These are phyloP conservation scores for Dascyllus trimaculatus DNA, from an alignment of 2,113 vertebrate genomes.

Conservation along the genomic window DNA sequence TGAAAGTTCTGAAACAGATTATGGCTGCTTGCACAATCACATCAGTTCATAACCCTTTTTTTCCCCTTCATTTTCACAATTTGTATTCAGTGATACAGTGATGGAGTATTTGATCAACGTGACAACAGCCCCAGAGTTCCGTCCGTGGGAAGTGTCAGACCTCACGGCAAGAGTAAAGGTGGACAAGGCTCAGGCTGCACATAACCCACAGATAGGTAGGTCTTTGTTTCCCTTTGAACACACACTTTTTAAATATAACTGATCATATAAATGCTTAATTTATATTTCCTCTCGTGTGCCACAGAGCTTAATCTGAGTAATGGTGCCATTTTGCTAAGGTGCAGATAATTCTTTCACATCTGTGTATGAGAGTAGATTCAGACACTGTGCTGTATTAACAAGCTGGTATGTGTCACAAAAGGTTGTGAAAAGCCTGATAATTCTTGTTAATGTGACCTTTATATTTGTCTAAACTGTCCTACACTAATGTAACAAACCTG, in stretches of 20 bases:
- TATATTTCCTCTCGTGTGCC: background rate
- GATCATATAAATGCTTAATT: background rate
- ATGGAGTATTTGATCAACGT: slow-evolving; percentile 99
- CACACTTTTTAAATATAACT: background rate
- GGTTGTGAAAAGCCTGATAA: no score
- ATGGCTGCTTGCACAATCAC: background rate
- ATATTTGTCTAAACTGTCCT: no score
- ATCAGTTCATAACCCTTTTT: background rate
- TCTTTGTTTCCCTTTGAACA: background rate
- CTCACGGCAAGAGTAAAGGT: slow-evolving; percentile 85
- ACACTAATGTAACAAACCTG: no score
- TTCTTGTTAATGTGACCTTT: no score
- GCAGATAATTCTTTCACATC: background rate
- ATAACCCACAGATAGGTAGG: slow-evolving; percentile 90
- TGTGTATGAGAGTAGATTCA: background rate
- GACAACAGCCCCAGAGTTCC: slow-evolving; percentile 95
- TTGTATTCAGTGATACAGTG: slow-evolving; percentile 89
- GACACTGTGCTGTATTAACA: background rate
- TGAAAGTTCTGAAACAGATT: background rate
- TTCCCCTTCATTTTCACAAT: background rate
- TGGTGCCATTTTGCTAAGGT: no score
- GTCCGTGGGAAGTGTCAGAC: slow-evolving; percentile 92
- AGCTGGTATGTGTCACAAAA: no score
- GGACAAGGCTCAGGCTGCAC: slow-evolving; percentile 89
- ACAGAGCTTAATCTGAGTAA: no score